Evolutionary conservation across 2,113 vertebrate species (phyloP).

Genomic region (Gasterosteus aculeatus): DNA sequence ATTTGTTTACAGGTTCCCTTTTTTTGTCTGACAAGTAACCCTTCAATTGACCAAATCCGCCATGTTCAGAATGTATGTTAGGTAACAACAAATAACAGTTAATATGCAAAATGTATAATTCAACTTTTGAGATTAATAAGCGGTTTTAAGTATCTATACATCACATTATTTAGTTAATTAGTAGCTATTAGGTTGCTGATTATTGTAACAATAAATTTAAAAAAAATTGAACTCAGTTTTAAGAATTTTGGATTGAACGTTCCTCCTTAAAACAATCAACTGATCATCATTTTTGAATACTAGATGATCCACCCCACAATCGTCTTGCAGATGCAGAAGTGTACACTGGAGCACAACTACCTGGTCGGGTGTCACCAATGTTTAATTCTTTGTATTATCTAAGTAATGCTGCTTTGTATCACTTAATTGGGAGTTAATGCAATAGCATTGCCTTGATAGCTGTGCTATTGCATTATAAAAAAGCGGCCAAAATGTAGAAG

Average conservation of each 20-base stretch:
- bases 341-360: neutral
- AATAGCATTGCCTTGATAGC: constrained; percentile 2
- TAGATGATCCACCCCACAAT: neutral
- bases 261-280: neutral
- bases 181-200: neutral
- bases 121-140: neutral
- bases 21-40: neutral
- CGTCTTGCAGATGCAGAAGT: neutral
- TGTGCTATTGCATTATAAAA: constrained; percentile 8
- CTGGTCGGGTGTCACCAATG: neutral
- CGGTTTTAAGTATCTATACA: neutral
- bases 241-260: neutral
- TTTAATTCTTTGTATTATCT: constrained; percentile 1
- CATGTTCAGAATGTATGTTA: neutral
- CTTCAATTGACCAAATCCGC: too few species aligned
- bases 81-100: neutral
- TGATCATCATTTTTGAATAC: neutral
- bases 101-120: neutral
- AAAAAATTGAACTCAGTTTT: neutral
- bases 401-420: neutral
- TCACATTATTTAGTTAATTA: too few species aligned
- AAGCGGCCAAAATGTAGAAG: neutral
- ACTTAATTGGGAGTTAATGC: constrained; percentile 12
- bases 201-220: neutral
- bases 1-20: neutral